phyloP scores from a whole-genome alignment of 2,888 invertebrate species.

The Timandra comae region DNA sequence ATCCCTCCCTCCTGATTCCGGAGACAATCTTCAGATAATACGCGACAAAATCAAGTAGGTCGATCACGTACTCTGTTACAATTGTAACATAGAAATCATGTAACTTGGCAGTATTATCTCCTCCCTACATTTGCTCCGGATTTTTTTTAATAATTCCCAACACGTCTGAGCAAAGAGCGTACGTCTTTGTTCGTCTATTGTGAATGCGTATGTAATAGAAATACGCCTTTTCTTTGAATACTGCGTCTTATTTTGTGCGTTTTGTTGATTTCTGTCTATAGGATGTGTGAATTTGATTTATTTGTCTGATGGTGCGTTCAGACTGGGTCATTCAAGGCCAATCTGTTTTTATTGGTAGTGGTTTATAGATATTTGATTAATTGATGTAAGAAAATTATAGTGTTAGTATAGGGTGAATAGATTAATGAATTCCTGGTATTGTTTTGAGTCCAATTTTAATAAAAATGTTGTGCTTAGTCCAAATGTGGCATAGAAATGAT shows the following conservation, averaged over 20 bases:
- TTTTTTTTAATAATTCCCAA: constrained; percentile 66
- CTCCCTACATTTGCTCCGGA: constrained; percentile 51
- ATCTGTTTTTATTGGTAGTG: too few relatives aligned
- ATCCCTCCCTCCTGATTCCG: constrained; percentile 38
- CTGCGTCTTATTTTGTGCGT: constrained; percentile 39
- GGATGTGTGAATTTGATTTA: constrained; percentile 13
- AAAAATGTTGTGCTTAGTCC: too few relatives aligned
- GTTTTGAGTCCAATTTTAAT: too few relatives aligned
- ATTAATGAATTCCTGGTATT: too few relatives aligned
- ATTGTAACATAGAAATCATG: constrained; percentile 58
- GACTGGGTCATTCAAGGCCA: too few relatives aligned
- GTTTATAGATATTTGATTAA: too few relatives aligned
- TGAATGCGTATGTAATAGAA: constrained; percentile 58
- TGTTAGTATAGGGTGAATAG: too few relatives aligned
- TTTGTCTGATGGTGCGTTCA: constrained; percentile 4
- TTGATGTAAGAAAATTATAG: too few relatives aligned
- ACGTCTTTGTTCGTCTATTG: constrained; percentile 64
- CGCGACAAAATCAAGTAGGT: constrained; percentile 49
- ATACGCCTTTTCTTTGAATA: constrained; percentile 44
- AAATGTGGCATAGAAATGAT: too few relatives aligned
- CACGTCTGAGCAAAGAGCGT: constrained; percentile 43
- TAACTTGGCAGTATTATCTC: constrained; percentile 49
- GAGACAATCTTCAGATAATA: constrained; percentile 39
- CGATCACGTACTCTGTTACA: constrained; percentile 54
- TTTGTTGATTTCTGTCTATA: constrained; percentile 29